Percentiles rank a stretch among this genome's conserved stretches.
Conservation (phyloP, 2,797 vertebrate genomes). For the Darevskia mixta region DNA sequence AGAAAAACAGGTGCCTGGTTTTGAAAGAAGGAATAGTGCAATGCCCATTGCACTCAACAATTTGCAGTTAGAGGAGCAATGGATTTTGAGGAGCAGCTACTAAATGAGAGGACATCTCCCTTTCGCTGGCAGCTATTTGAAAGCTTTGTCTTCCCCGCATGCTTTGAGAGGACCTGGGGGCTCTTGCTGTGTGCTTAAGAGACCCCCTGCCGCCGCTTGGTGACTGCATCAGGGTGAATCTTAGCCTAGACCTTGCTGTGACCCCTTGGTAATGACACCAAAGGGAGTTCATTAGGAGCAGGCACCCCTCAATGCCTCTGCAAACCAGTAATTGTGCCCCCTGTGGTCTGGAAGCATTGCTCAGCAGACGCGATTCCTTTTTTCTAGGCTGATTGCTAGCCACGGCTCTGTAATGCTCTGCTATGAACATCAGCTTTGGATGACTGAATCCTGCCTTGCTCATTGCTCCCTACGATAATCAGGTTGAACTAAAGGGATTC, state of each 20-base stretch:
- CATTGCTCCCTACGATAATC: neutral
- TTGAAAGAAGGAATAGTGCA: neutral
- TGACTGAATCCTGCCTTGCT: neutral
- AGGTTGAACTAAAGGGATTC: neutral
- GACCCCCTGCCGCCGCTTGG: no score
- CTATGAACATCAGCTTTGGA: neutral
- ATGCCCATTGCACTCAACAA: neutral
- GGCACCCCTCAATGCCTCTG: neutral
- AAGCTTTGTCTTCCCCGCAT: neutral
- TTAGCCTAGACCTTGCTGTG: neutral
- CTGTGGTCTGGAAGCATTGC: neutral
- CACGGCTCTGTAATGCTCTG: neutral
- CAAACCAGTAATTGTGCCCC: constrained; percentile 4
- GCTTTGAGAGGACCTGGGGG: neutral
- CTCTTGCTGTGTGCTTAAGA: neutral
- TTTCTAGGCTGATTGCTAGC: neutral
- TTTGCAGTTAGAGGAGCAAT: neutral
- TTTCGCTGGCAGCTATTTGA: neutral
- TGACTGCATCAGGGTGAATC: neutral
- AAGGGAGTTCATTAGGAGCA: neutral
- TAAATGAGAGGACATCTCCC: neutral
- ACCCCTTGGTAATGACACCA: constrained; percentile 17
- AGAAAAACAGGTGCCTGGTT: no score
- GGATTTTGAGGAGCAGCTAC: neutral
- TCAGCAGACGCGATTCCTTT: neutral